A percentile compares a stretch with the other conserved stretches of the same genome.
Evolutionary conservation across 2,888 invertebrate genomes (phyloP).

Genomic region (Lucinisca nassula): DNA sequence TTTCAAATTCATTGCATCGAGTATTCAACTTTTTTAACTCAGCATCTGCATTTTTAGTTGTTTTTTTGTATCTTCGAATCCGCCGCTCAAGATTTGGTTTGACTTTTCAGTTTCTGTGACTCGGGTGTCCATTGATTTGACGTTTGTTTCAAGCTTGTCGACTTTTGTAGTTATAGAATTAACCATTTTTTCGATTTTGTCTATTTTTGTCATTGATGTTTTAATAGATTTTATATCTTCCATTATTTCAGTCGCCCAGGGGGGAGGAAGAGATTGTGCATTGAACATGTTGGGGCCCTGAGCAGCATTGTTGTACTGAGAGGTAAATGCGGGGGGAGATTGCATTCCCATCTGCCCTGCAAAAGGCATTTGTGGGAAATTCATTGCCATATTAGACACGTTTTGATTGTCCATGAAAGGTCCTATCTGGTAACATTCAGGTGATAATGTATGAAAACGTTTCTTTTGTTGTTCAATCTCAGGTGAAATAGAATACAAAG

Average conservation of each 20-base stretch:
- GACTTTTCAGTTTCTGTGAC: constrained; percentile 10
- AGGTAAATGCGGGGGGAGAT: background rate
- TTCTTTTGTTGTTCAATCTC: background rate
- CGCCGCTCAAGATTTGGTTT: background rate
- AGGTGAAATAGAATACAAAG: background rate
- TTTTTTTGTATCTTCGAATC: background rate
- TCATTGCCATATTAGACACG: background rate
- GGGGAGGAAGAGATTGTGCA: background rate
- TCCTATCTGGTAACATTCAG: background rate
- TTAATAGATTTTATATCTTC: constrained; percentile 15
- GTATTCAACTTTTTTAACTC: background rate
- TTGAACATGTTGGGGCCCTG: background rate
- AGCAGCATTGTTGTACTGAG: background rate
- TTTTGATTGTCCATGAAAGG: background rate
- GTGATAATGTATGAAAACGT: background rate
- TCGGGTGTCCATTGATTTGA: background rate
- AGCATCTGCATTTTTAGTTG: background rate
- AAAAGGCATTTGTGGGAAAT: background rate
- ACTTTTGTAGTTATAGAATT: background rate
- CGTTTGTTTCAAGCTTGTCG: background rate
- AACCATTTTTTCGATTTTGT: constrained; percentile 7
- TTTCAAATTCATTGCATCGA: constrained; percentile 13
- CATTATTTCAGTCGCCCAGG: constrained; percentile 17
- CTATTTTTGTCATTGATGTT: background rate
- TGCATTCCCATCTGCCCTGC: background rate